Base-by-base conservation (phyloP, 2,888 invertebrate genomes). In the Ephialtes manifestator region DNA sequence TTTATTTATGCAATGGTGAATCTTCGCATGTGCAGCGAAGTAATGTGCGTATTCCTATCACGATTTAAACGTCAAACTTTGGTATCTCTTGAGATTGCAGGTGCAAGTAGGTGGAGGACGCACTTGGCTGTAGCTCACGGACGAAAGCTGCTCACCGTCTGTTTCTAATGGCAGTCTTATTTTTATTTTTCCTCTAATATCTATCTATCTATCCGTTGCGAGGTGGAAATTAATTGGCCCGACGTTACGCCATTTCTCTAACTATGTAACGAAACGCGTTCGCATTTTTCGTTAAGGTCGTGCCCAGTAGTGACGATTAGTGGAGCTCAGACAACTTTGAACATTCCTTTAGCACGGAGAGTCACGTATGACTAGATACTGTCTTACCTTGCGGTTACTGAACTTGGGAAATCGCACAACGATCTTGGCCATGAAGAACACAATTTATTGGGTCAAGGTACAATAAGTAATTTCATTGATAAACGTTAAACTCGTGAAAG, bases 31-130 rank as follows among this genome's bases (percentile, higher is more conserved):
- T 13, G 13, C 20, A 28, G 63, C 13, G 24, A 13, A 51, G 51
- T 5, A 72, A 39, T 31, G 31, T 10, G 43, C 43, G 35, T 31
- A 31, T 39, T 63, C 18, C 28, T 35, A 35, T 75, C 63, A 31
- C 20, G 51, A 20, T n/a, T 75, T 63, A 13, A 7, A 48, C 8
- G 31, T 46, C 18, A 20, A 48, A 28, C 63, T 63, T 13, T 60
- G 3, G 63, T 35, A 63, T 39, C 60, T 24, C 11, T 15, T 18
- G 13, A 24, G 39, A 20, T 53, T 18, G n/a, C n/a, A 20, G 13
- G 15, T 55, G n/a, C n/a, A 48, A 51, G 71, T 71, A 79, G 79
- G 71, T 71, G 71, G 79, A 71, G 79, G 71, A 79, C 79, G 63
- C 55, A 43, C 24, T 4, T 60, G 20, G 5, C 48, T 79, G 51